Evolutionary conservation across 2,888 invertebrate species (phyloP).

Genomic region (Conchocele bisecta): DNA sequence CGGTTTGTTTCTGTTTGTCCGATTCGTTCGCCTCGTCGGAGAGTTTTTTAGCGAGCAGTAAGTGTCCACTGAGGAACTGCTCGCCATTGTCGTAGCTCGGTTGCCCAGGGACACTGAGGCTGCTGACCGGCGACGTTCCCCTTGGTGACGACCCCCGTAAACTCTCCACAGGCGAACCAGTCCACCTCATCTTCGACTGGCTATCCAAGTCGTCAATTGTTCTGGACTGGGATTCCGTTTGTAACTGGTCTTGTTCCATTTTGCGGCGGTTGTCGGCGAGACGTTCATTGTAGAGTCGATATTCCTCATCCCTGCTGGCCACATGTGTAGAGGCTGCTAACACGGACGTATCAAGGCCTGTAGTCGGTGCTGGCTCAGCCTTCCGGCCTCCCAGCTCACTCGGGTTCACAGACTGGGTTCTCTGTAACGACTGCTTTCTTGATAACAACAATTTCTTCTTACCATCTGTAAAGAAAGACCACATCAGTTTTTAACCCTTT

Average conservation of each 20-base stretch:
- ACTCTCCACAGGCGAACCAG: background rate
- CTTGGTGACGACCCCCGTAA: slow-evolving; percentile 13
- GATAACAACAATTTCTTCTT: slow-evolving; percentile 83
- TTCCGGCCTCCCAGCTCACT: slow-evolving; percentile 18
- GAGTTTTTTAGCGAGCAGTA: slow-evolving; percentile 82
- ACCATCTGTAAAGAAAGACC: slow-evolving; percentile 75
- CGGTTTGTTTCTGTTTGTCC: slow-evolving; percentile 81
- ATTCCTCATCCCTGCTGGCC: slow-evolving; percentile 40
- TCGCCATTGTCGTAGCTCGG: slow-evolving; percentile 42
- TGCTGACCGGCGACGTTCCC: slow-evolving; percentile 31
- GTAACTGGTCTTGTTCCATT: slow-evolving; percentile 57
- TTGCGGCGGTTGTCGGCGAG: slow-evolving; percentile 54
- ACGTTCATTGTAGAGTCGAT: slow-evolving; percentile 61
- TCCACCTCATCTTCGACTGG: background rate
- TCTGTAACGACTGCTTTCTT: slow-evolving; percentile 56
- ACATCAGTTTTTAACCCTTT: no score
- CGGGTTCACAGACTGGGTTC: slow-evolving; percentile 66
- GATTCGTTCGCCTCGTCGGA: slow-evolving; percentile 82
- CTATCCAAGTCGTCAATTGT: background rate
- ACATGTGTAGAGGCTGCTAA: slow-evolving; percentile 4
- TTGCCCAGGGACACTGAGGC: slow-evolving; percentile 38
- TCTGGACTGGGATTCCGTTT: slow-evolving; percentile 19
- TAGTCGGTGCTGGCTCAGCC: slow-evolving; percentile 1
- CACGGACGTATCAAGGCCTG: slow-evolving; percentile 3
- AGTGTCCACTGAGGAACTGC: slow-evolving; percentile 79